Base-by-base conservation (phyloP, 2,797 vertebrate species). In the Cynodonichthys magdalenae region DNA sequence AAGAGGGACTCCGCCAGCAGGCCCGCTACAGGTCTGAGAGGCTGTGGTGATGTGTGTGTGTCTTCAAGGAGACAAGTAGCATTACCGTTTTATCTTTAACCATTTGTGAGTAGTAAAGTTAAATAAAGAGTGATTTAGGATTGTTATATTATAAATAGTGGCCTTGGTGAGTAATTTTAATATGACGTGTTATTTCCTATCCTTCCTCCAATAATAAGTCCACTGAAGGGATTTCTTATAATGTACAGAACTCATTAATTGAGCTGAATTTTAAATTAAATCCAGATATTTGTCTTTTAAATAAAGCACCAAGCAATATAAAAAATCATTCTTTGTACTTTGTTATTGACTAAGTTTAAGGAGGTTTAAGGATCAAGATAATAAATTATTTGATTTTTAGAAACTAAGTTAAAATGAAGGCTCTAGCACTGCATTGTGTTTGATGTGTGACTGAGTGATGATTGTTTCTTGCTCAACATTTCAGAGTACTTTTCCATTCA, bases 1-100 rank as follows among this genome's bases (percentile, higher is more conserved):
- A 96, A 88, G 95, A 96, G 77, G 96, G 95, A 0, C 90, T 97
- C 7, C 93, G 94, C 39, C 95, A 96, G 91, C 95, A 97, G 88
- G 95, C 95, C 49, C 94, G 95, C 89, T 93, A 95, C 94, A 94
- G 95, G 94, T 94, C 69, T 0, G 83, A 79, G 81, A 75, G 77
- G 78, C 63, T 74, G 66, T 67, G 62, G 66, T 15, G 44, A 11
- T 39, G 36, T 39, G 36, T 12, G 11, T 39, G 31, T 31, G 9
- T 31, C 31, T 31, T 31, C 31, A 31, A 31, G 7, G 5, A 31
- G 36, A 39, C 36, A 39, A 41, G n/a, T 19, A 12, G 19, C 15
- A 19, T 17, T 41, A 9, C 18, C 12, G 20, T 19, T 12, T 7
- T 12, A 19, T 19, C 18, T 24, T 54, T 39, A 34, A 53, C 14